phyloP scores from a whole-genome alignment of 37 sponge, comb jelly and placozoan genomes.

The Dysidea cf. avara region DNA sequence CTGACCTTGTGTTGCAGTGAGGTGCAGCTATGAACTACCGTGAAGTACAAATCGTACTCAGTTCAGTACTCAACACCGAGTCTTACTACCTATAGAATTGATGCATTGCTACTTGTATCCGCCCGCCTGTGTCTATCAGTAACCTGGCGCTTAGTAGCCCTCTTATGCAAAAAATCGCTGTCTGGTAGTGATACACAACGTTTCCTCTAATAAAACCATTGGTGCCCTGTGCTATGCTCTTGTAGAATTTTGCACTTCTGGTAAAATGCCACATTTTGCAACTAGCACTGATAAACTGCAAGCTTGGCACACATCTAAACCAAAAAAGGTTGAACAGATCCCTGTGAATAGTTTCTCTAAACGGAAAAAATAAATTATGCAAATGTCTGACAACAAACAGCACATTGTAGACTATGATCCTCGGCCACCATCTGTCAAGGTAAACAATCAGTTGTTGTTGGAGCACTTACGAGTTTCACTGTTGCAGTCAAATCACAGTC shows the following conservation, averaged over 20 bases:
- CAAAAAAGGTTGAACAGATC: constrained; percentile 17
- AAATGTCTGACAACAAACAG: too few relatives aligned
- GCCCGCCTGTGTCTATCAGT: background rate
- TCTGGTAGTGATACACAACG: too few relatives aligned
- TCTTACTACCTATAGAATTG: constrained; percentile 9
- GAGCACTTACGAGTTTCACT: constrained; percentile 1
- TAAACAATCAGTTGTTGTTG: background rate
- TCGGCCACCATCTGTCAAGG: constrained; percentile 2
- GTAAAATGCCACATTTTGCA: constrained; percentile 7
- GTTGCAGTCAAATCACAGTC: background rate
- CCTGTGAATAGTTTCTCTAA: constrained; percentile 16
- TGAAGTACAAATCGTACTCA: too few relatives aligned
- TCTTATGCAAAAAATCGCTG: too few relatives aligned
- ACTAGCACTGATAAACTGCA: constrained; percentile 34
- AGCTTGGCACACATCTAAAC: constrained; percentile 36
- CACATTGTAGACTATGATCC: constrained; percentile 23
- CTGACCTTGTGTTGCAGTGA: too few relatives aligned
- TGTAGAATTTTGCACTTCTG: constrained; percentile 15
- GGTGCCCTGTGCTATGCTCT: constrained; percentile 28
- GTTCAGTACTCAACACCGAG: too few relatives aligned
- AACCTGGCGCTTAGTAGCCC: background rate
- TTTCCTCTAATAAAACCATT: too few relatives aligned
- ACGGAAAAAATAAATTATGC: background rate
- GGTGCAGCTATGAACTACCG: too few relatives aligned
- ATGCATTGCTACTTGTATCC: constrained; percentile 1